Evolutionary conservation across 2,113 vertebrate species (phyloP).

Genomic region (Takifugu bimaculatus): DNA sequence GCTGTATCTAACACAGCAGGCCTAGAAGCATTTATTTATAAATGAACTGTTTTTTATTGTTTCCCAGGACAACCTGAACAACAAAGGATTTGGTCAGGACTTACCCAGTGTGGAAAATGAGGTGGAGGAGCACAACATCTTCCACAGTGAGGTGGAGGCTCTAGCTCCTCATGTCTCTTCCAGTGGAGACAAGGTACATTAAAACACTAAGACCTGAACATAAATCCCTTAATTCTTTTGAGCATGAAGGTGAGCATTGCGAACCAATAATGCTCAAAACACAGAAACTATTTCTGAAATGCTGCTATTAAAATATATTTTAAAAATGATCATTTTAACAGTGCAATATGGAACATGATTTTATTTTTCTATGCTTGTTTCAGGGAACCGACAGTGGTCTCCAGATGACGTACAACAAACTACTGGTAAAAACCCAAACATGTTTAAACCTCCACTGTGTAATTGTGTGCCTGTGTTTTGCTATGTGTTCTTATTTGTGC

Average conservation of each 20-base stretch:
- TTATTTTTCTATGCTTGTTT: slow-evolving; percentile 1
- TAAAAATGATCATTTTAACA: not conserved
- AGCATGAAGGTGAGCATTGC: no score
- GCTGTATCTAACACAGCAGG: no score
- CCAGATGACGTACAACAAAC: slow-evolving; percentile 85
- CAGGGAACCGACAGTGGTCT: slow-evolving; percentile 78
- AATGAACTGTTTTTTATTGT: slow-evolving; percentile 9
- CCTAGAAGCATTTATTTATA: no score
- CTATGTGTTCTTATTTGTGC: no score
- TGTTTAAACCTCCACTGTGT: not conserved
- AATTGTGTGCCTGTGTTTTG: no score
- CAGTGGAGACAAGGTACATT: slow-evolving; percentile 77
- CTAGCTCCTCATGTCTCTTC: slow-evolving; percentile 84
- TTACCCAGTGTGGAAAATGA: slow-evolving; percentile 86
- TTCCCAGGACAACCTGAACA: slow-evolving; percentile 77
- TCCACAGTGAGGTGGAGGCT: slow-evolving; percentile 95
- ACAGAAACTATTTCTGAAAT: no score
- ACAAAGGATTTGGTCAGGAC: slow-evolving; percentile 86
- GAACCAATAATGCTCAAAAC: no score
- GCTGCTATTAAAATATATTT: not conserved
- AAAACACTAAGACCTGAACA: not conserved
- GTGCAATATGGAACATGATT: not conserved
- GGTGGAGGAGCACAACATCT: slow-evolving; percentile 94
- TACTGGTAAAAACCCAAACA: slow-evolving; percentile 80
- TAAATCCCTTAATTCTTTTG: not conserved